Evolutionary conservation across 2,113 vertebrate genomes (phyloP), one percentile per base, ranked within the genome.

Genomic region (Dermatemys mawii): DNA sequence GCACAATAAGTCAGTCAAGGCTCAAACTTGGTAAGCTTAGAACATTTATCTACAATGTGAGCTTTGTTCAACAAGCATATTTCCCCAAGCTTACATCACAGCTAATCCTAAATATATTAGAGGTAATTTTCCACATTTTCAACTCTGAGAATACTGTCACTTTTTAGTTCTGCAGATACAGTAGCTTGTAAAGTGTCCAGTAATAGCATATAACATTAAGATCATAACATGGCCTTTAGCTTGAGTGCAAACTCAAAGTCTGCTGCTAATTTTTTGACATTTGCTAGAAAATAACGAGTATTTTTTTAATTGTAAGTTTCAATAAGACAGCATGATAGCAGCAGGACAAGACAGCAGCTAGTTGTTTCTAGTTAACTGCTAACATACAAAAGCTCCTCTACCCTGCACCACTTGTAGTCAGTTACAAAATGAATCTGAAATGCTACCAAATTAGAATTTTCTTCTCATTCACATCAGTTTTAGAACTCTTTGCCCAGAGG

Each of bases 291-390:
- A 60, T 60, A 5, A 2, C 22, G 0, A 2, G 3, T 41, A 26
- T 26, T 70, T 11, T 48, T n/a, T n/a, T 8, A 46, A 14, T 19
- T 1, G 17, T 78, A 19, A 12, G 14, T 8, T 50, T 7, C 16
- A 5, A 49, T 44, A 35, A 12, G 4, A 44, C 60, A 16, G 49
- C 49, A 2, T 26, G 5, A 27, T 1, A 75, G 2, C 0, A 1
- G 0, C 44, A 13, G 0, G 76, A 29, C 2, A 1, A 35, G 27
- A 48, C 3, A 2, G 32, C 76, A 4, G 17, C 0, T 19, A 5
- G 2, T 3, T 60, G 44, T 16, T 1, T 29, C 88, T n/a, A 27
- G 70, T 44, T 75, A 75, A 75, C 13, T 75, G 38, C 38, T 75
- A 75, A 35, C 1, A 8, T 17, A 2, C 55, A 44, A 11, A 44